Percentiles rank a stretch among this genome's conserved stretches.
These are phyloP conservation scores for Agrochola litura DNA, from an alignment of 2,888 invertebrate species.

Conservation along the genomic window DNA sequence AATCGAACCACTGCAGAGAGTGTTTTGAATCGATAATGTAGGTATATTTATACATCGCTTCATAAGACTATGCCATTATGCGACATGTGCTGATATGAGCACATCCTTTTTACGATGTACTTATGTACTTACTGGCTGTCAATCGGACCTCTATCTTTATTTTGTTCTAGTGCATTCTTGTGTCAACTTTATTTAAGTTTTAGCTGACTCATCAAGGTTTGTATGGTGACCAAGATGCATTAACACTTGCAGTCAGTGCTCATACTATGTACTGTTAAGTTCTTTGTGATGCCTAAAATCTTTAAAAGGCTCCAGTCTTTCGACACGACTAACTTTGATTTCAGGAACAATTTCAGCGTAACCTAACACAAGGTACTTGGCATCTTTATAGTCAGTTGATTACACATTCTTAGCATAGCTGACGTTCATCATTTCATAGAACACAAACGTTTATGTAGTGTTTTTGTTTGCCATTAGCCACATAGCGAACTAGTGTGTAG, in stretches of 20 bases:
- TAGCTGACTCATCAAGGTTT: slow-evolving; percentile 46
- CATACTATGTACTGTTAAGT: slow-evolving; percentile 5
- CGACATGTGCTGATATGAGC: slow-evolving; percentile 44
- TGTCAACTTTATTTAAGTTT: slow-evolving; percentile 18
- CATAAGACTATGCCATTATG: slow-evolving; percentile 9
- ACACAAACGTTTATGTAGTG: slow-evolving; percentile 50
- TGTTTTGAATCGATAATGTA: slow-evolving; percentile 56
- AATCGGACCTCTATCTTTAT: slow-evolving; percentile 21
- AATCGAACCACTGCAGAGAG: slow-evolving; percentile 44
- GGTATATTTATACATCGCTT: neutral
- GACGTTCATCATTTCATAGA: slow-evolving; percentile 46
- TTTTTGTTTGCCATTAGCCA: slow-evolving; percentile 41
- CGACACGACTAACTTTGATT: neutral
- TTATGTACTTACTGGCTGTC: slow-evolving; percentile 7
- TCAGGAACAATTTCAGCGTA: neutral
- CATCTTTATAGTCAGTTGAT: slow-evolving; percentile 20
- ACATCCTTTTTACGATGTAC: slow-evolving; percentile 53
- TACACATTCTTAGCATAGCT: slow-evolving; percentile 39
- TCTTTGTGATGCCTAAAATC: slow-evolving; percentile 11
- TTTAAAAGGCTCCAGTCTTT: neutral
- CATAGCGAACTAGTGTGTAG: slow-evolving; percentile 66
- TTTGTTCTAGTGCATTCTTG: slow-evolving; percentile 45
- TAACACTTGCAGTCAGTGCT: slow-evolving; percentile 7
- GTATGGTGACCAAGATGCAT: slow-evolving; percentile 13
- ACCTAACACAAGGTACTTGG: neutral